phyloP scores from a whole-genome alignment of 2,888 invertebrate genomes.

The Eupithecia subumbrata region DNA sequence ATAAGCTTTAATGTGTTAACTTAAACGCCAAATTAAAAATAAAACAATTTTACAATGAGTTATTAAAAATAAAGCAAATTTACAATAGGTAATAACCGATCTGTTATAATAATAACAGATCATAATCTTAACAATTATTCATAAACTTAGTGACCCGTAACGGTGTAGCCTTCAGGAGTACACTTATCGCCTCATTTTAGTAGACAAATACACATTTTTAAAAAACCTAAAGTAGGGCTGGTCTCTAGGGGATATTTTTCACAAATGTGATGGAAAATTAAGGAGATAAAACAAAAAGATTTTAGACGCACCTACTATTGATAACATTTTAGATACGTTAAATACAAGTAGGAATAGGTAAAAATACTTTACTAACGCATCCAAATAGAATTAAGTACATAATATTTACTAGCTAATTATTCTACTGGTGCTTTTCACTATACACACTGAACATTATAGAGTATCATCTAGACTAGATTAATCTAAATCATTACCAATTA shows the following conservation, averaged over 20 bases:
- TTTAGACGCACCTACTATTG: not conserved
- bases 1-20: slow-evolving; percentile 42
- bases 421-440: slow-evolving; percentile 8
- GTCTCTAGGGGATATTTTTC: not conserved
- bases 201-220: not conserved
- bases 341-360: not conserved
- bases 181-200: not conserved
- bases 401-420: slow-evolving; percentile 3
- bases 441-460: not conserved
- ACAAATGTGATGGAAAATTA: not conserved
- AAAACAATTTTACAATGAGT: slow-evolving; percentile 24
- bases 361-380: not conserved
- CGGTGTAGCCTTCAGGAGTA: slow-evolving; percentile 13
- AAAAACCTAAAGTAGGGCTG: not conserved
- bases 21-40: slow-evolving; percentile 38
- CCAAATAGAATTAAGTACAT: slow-evolving; percentile 2
- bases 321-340: not conserved
- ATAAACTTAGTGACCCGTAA: slow-evolving; percentile 14
- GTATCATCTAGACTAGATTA: not conserved
- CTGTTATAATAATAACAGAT: slow-evolving; percentile 23
- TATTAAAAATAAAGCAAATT: slow-evolving; percentile 24
- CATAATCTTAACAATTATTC: slow-evolving; percentile 7
- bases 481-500: not conserved
- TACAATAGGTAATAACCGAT: too few relatives aligned
- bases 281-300: not conserved